Evolutionary conservation across 2,797 vertebrate species (phyloP).

Genomic region (Scarus forsteni): DNA sequence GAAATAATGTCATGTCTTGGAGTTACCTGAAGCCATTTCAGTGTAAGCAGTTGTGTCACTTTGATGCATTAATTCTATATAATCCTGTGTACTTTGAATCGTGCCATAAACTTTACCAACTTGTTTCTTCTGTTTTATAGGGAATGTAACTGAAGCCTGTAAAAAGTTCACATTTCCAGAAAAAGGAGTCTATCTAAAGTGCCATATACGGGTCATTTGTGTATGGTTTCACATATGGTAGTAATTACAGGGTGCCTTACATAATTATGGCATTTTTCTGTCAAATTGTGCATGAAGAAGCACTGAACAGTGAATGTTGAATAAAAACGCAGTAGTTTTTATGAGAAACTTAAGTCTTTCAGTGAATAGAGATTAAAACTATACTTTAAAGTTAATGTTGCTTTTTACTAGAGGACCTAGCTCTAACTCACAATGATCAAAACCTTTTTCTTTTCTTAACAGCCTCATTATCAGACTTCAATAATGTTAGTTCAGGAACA

Average conservation of each 20-base stretch:
- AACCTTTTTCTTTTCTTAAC: background rate
- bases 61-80: background rate
- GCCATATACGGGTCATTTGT: background rate
- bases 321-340: background rate
- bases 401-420: background rate
- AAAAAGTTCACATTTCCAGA: background rate
- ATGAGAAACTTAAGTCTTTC: too few species aligned
- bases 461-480: background rate
- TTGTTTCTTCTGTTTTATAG: background rate
- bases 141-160: background rate
- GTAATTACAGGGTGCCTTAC: background rate
- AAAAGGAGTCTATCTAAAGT: background rate
- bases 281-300: constrained; percentile 1
- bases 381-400: background rate
- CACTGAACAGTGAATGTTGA: background rate
- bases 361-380: background rate
- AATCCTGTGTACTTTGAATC: too few species aligned
- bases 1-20: background rate
- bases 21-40: background rate
- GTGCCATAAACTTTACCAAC: background rate
- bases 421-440: background rate
- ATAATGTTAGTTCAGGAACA: background rate
- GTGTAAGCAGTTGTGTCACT: background rate
- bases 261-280: constrained; percentile 4
- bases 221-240: constrained; percentile 11